A percentile compares a stretch with the other conserved stretches of the same genome.
Conservation (phyloP, 2,888 invertebrate species). For the Notodonta ziczac region DNA sequence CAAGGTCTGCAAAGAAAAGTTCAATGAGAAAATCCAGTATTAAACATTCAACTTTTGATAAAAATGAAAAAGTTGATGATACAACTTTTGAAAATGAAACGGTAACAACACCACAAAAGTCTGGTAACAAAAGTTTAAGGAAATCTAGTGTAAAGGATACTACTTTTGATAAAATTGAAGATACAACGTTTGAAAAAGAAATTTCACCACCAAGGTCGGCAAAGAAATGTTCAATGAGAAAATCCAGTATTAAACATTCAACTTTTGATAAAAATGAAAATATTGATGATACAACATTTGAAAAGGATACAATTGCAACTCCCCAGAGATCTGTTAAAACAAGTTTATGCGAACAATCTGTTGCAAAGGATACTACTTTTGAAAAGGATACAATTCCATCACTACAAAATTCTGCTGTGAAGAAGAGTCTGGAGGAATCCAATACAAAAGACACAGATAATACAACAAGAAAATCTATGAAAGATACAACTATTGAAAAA, state of each 20-base stretch:
- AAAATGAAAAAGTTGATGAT: too few species aligned
- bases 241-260: slow-evolving; percentile 18
- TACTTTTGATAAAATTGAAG: slow-evolving; percentile 38
- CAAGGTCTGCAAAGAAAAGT: too few species aligned
- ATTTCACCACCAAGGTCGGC: not conserved
- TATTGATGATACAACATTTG: slow-evolving; percentile 19
- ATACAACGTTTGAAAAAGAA: slow-evolving; percentile 28
- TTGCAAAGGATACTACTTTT: slow-evolving; percentile 29
- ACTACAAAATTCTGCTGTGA: not conserved
- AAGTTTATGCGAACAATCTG: slow-evolving; percentile 8
- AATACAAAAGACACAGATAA: not conserved
- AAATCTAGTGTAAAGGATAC: slow-evolving; percentile 18
- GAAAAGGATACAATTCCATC: slow-evolving; percentile 17
- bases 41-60: slow-evolving; percentile 2
- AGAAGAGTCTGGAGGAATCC: not conserved
- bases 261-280: slow-evolving; percentile 42
- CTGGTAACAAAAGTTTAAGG: slow-evolving; percentile 3
- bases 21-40: slow-evolving; percentile 9
- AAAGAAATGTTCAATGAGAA: slow-evolving; percentile 4
- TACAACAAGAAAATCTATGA: slow-evolving; percentile 18
- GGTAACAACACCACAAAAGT: slow-evolving; percentile 9
- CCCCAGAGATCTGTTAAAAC: not conserved
- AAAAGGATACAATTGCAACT: slow-evolving; percentile 20
- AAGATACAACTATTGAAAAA: slow-evolving; percentile 34
- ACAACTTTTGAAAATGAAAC: slow-evolving; percentile 10